Conservation (phyloP, 2,888 invertebrate species). For the Periphyllus acericola region DNA sequence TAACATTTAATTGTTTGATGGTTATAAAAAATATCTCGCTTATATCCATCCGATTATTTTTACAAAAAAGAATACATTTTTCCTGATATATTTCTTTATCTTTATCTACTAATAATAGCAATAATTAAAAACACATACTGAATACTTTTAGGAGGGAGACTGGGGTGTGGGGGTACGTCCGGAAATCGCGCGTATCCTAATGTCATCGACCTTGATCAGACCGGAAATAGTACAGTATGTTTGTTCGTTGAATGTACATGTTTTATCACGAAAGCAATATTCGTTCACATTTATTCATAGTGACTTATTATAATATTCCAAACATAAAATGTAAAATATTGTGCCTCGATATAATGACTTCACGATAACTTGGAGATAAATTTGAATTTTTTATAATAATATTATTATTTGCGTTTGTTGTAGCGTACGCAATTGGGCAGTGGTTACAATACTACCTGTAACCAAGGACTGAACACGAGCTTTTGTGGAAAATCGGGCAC, state of each 20-base stretch:
- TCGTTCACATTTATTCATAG: not conserved
- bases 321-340: not conserved
- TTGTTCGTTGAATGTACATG: not conserved
- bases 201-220: slow-evolving; percentile 42
- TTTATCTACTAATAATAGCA: too few relatives aligned
- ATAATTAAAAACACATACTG: too few relatives aligned
- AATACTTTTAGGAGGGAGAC: too few relatives aligned
- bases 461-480: slow-evolving; percentile 53
- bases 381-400: too few relatives aligned
- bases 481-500: slow-evolving; percentile 55
- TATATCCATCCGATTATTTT: too few relatives aligned
- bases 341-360: not conserved
- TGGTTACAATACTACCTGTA: slow-evolving; percentile 55
- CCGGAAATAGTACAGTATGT: slow-evolving; percentile 11
- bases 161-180: not conserved
- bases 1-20: too few relatives aligned
- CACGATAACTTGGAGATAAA: not conserved
- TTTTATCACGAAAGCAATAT: slow-evolving; percentile 7
- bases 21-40: not conserved
- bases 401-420: not conserved
- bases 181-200: slow-evolving; percentile 27
- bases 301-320: not conserved
- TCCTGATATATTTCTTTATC: too few relatives aligned
- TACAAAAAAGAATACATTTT: too few relatives aligned
- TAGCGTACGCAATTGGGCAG: slow-evolving; percentile 58